These are phyloP conservation scores for Caenorhabditis brenneri DNA, from an alignment of 1,140 invertebrate genomes.

Conservation along the genomic window DNA sequence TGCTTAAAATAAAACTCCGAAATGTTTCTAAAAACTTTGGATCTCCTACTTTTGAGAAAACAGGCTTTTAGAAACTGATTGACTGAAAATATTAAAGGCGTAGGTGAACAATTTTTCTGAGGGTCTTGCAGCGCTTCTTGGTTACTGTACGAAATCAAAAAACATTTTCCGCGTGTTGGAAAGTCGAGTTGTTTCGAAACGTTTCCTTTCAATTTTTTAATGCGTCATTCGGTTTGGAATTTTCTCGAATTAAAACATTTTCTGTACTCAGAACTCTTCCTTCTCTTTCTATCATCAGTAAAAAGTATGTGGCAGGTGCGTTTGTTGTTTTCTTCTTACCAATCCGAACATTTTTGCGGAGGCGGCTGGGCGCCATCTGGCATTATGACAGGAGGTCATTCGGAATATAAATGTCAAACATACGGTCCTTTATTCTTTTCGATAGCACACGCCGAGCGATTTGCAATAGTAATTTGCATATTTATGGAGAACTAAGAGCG, in stretches of 20 bases:
- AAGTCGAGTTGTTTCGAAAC: background rate
- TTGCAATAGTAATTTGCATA: too few species aligned
- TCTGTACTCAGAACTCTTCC: background rate
- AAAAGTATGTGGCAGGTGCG: background rate
- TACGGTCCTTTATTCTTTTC: too few species aligned
- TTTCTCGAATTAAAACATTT: too few species aligned
- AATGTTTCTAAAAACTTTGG: too few species aligned
- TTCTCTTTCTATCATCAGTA: background rate
- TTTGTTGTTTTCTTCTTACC: background rate
- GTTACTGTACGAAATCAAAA: background rate
- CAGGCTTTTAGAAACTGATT: too few species aligned
- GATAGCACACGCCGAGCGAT: background rate
- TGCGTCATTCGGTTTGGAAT: too few species aligned
- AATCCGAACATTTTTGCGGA: conserved; percentile 1
- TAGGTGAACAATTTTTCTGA: too few species aligned
- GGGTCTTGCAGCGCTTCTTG: background rate
- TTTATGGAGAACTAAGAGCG: too few species aligned
- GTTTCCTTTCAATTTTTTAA: background rate
- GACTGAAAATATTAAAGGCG: too few species aligned
- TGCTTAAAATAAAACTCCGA: too few species aligned
- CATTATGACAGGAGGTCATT: background rate
- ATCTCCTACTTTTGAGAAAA: too few species aligned
- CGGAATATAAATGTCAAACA: background rate
- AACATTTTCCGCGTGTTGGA: too few species aligned
- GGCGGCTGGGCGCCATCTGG: background rate